Evolutionary conservation across 1,140 invertebrate species (phyloP), one percentile per base, ranked within the genome.

Genomic region (Ceratina calcarata): DNA sequence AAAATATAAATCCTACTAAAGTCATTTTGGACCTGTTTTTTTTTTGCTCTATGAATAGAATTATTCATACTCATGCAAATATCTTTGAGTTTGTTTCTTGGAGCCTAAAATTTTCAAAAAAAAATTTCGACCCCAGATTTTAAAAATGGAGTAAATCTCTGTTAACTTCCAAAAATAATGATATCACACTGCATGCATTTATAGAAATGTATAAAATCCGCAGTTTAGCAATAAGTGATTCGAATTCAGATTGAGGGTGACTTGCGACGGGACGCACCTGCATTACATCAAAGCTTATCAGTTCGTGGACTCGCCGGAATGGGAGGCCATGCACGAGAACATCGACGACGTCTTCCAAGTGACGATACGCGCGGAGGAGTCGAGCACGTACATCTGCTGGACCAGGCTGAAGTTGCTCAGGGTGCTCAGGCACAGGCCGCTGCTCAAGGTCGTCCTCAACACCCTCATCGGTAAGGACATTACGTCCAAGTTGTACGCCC

Each of bases 281-380:
- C 97, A 98, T 92, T 96, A 95, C 91, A 95, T 98, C 80, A 94
- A 95, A 82, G 94, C 95, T 51, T 96, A 97, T 91, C 96, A 98
- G 91, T 97, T 98, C 89, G 95, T 98, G 24, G 97, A 97, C 91
- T 97, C 97, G 12, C 96, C 97, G 0, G 97, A 98, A 93, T 98
- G 96, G 96, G 96, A 97, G 87, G 95, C 96, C 12, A 96, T 95
- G 87, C 94, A 95, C 73, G 94, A 96, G 86, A 95, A 95, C 89
- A 95, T 95, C 60, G 95, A 96, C 86, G 95, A 96, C 87, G 94
- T 96, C 86, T 97, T 96, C 91, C 97, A 98, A 94, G 97, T 97
- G 86, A 96, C 96, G 57, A 96, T 98, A 83, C 94, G 95, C 27
- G 96, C 96, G 12, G 96, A 96, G 89, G 96, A 97, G 89, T 95